phyloP scores from a whole-genome alignment of 2,888 invertebrate genomes.

The Dione juno region DNA sequence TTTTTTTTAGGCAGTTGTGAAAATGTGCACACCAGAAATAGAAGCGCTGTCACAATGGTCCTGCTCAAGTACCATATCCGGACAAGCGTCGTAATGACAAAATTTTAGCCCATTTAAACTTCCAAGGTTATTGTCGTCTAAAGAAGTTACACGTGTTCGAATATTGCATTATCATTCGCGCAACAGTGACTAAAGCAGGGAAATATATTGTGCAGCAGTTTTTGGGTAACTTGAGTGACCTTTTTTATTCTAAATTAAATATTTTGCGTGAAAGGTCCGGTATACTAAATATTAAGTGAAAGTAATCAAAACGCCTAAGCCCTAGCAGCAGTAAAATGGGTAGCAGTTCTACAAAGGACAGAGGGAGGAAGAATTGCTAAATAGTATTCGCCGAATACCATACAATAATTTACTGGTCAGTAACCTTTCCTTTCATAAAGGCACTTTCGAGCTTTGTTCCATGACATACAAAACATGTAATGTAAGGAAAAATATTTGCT shows the following conservation, averaged over 20 bases:
- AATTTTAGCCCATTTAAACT: slow-evolving; percentile 79
- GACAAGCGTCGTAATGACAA: slow-evolving; percentile 86
- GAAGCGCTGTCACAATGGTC: slow-evolving; percentile 92
- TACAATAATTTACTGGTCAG: slow-evolving; percentile 89
- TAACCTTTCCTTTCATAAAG: slow-evolving; percentile 5
- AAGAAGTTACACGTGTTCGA: slow-evolving; percentile 85
- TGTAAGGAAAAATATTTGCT: no score
- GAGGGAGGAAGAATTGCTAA: slow-evolving; percentile 77
- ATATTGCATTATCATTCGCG: slow-evolving; percentile 95
- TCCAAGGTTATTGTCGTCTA: slow-evolving; percentile 67
- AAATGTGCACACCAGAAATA: slow-evolving; percentile 80
- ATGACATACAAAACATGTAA: no score
- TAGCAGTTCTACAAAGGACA: slow-evolving; percentile 88
- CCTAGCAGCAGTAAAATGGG: slow-evolving; percentile 88
- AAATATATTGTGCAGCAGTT: slow-evolving; percentile 33
- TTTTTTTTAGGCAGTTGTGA: slow-evolving; percentile 57
- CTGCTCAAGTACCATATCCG: slow-evolving; percentile 90
- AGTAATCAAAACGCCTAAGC: slow-evolving; percentile 84
- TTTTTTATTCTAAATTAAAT: no score
- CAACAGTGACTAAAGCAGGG: slow-evolving; percentile 88
- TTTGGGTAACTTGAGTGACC: no score
- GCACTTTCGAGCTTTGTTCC: not conserved
- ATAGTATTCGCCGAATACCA: slow-evolving; percentile 92
- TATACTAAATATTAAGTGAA: slow-evolving; percentile 84
- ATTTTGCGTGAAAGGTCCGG: slow-evolving; percentile 65